phyloP scores from a whole-genome alignment of 2,797 vertebrate species.

The Heterohyrax brucei region DNA sequence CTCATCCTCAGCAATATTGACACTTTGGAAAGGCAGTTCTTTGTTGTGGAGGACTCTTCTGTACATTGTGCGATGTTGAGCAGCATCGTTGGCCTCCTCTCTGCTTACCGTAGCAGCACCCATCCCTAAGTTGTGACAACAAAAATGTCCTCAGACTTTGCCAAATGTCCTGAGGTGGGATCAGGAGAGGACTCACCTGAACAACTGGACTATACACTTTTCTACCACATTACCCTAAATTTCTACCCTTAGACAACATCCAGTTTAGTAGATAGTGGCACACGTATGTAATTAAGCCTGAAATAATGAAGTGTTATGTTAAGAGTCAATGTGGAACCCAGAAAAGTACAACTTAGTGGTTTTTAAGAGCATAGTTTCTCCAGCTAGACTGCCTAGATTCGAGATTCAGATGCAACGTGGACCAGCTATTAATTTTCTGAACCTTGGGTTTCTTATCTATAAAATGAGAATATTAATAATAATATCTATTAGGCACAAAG shows the following conservation, averaged over 20 bases:
- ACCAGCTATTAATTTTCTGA: not conserved
- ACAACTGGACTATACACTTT: not conserved
- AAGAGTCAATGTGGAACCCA: not conserved
- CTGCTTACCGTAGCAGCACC: not conserved
- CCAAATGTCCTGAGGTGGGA: no score
- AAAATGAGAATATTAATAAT: not conserved
- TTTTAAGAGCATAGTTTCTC: not conserved
- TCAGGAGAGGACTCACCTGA: not conserved
- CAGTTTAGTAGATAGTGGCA: not conserved
- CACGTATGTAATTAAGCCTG: not conserved
- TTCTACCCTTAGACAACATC: not conserved
- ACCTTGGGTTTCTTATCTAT: conserved; percentile 34
- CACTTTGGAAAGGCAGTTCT: not conserved
- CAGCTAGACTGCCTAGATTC: not conserved
- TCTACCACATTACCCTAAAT: not conserved
- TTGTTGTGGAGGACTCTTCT: not conserved
- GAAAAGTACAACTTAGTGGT: not conserved
- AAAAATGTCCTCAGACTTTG: not conserved
- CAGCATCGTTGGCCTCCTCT: not conserved
- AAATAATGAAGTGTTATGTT: not conserved
- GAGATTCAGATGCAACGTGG: not conserved
- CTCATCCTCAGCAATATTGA: not conserved
- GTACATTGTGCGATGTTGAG: not conserved
- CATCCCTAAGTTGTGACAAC: not conserved
- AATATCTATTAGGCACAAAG: not conserved